These are phyloP conservation scores for Tragulus kanchil DNA, from an alignment of 2,113 vertebrate species.

Conservation along the genomic window DNA sequence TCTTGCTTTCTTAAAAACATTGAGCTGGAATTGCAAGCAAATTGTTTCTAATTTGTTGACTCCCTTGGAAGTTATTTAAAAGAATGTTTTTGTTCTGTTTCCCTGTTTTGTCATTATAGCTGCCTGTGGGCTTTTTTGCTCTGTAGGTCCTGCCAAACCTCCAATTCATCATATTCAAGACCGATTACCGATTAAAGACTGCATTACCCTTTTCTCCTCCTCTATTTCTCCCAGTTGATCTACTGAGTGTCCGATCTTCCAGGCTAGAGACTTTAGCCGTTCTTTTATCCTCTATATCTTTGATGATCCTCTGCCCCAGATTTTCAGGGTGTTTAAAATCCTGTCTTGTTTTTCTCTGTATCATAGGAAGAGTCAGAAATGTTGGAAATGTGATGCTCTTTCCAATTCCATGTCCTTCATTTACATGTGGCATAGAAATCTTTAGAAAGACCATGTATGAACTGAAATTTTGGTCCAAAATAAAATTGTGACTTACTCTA, in stretches of 20 bases:
- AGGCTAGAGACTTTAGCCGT: not conserved
- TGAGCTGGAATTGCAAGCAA: not conserved
- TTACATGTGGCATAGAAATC: constrained; percentile 16
- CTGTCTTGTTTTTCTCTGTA: constrained; percentile 34
- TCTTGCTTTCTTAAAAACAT: constrained; percentile 23
- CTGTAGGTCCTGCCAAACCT: not conserved
- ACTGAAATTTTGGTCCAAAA: constrained; percentile 18
- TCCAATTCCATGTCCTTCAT: not conserved
- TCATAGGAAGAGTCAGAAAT: constrained; percentile 26
- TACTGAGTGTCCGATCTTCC: not conserved
- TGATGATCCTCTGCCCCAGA: constrained; percentile 53
- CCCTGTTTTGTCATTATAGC: constrained; percentile 22
- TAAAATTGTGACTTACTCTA: constrained; percentile 49
- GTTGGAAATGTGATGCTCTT: not conserved
- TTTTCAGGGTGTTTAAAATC: constrained; percentile 64
- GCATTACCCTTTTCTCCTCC: not conserved
- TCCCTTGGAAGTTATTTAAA: constrained; percentile 55
- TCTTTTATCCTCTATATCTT: constrained; percentile 57
- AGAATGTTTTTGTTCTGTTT: not conserved
- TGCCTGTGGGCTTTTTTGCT: not conserved
- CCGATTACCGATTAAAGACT: not conserved
- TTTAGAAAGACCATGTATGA: not conserved
- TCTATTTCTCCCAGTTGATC: not conserved
- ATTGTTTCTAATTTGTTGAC: constrained; percentile 48
- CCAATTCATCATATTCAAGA: not conserved